A percentile compares a stretch with the other conserved stretches of the same genome.
phyloP scores from a whole-genome alignment of 2,888 invertebrate species.

The Eupeodes luniger region DNA sequence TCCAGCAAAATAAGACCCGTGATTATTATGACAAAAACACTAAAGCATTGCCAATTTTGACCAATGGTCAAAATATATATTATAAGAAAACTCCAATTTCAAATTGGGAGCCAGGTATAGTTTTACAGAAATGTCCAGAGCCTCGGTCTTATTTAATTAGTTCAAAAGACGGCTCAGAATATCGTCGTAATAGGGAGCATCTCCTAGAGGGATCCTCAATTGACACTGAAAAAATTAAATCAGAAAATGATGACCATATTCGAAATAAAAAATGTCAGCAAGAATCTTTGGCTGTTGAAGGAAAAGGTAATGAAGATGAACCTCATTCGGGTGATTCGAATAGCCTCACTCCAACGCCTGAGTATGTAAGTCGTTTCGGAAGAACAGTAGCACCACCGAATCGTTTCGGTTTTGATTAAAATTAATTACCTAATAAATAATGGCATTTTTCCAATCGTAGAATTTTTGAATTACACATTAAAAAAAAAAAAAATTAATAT shows the following conservation, averaged over 20 bases:
- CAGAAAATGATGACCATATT: neutral
- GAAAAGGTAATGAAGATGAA: neutral
- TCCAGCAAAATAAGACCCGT: neutral
- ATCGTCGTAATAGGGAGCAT: constrained; percentile 35
- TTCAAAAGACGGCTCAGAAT: constrained; percentile 3
- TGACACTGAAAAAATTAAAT: neutral
- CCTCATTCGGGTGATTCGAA: neutral
- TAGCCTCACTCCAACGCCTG: neutral
- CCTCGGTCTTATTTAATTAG: constrained; percentile 20
- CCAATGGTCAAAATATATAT: constrained; percentile 1
- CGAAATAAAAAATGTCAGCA: neutral
- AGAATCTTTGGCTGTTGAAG: neutral
- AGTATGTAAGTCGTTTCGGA: constrained; percentile 14
- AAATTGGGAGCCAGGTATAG: constrained; percentile 37
- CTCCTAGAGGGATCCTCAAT: constrained; percentile 4
- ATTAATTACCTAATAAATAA: neutral
- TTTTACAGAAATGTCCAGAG: constrained; percentile 18
- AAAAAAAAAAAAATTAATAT: too few relatives aligned
- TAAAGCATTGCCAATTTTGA: constrained; percentile 3
- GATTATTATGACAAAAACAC: constrained; percentile 19
- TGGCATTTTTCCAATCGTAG: neutral
- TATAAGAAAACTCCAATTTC: constrained; percentile 31
- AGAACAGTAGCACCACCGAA: constrained; percentile 11
- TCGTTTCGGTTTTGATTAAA: constrained; percentile 4
- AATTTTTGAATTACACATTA: too few relatives aligned